Base-by-base conservation (phyloP, 1,140 invertebrate genomes). In the Chironomus tepperi region DNA sequence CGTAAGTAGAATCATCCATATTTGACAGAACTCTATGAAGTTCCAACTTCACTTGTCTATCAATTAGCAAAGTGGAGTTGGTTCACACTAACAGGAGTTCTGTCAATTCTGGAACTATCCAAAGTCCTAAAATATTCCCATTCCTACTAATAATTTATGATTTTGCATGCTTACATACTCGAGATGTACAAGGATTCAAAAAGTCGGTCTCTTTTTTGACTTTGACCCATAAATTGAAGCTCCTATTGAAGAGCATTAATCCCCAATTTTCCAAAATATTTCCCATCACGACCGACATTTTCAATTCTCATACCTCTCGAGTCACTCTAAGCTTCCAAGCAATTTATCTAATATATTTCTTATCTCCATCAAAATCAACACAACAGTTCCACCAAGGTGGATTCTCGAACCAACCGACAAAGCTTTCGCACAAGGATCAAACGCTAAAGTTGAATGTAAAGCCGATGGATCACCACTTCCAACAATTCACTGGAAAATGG, bases 381-480 rank as follows among this genome's bases (percentile, higher is more conserved):
- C 65, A 75, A 78, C 78, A 98, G 96, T 98, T 79, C 95, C 96
- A 77, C 96, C 96, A 76, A 91, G 94, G 82, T 98, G 96, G 95
- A 96, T 97, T 81, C 87, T 96, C 78, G 95, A 97, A 83, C 96
- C 96, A 18, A 93, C 93, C 78, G 94, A 98, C 81, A 95, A 96
- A 84, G 94, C 93, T 81, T 97, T 97, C 84, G 94, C 95, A 78
- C 92, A 97, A 84, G 93, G 93, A 74, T 93, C 93, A 77, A 92
- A 94, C 83, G 94, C 95, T 75, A 90, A 93, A 80, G 89, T 97
- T 77, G 94, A 97, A 87, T 98, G 96, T 84, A 95, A 95, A 87
- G 94, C 95, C 79, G 93, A 96, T 84, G 96, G 96, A 76, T 97
- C 96, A 83, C 96, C 96, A 34, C 92, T 92, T 84, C 96, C 96